These are phyloP conservation scores for Colaptes auratus DNA, from an alignment of 2,113 vertebrate genomes.

Conservation along the genomic window DNA sequence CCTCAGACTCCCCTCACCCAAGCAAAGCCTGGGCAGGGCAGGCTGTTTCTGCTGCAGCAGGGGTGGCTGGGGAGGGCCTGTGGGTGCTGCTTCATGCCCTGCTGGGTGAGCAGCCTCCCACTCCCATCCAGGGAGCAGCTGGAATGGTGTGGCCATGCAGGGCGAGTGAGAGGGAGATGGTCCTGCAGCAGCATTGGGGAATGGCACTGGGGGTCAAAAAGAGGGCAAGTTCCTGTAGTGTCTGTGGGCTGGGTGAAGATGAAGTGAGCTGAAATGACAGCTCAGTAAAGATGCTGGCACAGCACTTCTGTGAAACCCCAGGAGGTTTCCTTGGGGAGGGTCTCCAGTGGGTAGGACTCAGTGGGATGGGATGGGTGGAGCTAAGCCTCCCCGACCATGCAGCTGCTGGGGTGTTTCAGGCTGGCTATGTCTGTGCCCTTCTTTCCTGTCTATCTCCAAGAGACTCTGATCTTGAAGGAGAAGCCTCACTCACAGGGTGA, in stretches of 20 bases:
- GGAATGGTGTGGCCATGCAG: background rate
- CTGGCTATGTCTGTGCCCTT: background rate
- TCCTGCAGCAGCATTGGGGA: background rate
- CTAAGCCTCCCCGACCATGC: background rate
- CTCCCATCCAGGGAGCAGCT: background rate
- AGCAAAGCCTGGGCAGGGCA: background rate
- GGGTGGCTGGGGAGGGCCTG: background rate
- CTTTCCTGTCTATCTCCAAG: background rate
- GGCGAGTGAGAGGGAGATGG: background rate
- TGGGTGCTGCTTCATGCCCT: background rate
- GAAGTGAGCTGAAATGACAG: background rate
- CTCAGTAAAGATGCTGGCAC: background rate
- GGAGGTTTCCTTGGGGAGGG: background rate
- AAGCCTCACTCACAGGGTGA: background rate
- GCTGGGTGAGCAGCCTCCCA: accelerated
- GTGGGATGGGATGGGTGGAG: background rate
- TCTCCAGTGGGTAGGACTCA: background rate
- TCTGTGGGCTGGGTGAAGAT: background rate
- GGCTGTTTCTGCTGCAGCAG: background rate
- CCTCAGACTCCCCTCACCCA: background rate
- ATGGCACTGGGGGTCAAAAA: background rate
- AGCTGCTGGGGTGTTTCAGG: background rate
- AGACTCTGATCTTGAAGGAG: background rate
- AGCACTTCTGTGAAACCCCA: background rate
- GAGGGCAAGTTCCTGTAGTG: background rate